Evolutionary conservation across 2,113 vertebrate species (phyloP).

Genomic region (Myiozetetes cayanensis): DNA sequence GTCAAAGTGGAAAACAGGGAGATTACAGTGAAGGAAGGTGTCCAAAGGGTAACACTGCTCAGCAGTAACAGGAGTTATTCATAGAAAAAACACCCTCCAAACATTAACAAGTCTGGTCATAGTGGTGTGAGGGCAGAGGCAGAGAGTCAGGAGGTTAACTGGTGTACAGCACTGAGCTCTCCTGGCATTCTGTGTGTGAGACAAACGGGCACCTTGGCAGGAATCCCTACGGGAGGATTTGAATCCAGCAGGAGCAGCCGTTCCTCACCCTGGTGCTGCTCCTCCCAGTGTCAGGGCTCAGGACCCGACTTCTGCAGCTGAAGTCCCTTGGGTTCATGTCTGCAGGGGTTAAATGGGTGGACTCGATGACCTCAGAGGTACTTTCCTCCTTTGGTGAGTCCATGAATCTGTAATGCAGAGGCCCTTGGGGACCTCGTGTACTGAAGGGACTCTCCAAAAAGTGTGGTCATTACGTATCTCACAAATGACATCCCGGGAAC

Average conservation of each 20-base stretch:
- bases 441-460: too few species aligned
- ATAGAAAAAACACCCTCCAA: neutral
- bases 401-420: neutral
- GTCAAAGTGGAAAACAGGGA: neutral
- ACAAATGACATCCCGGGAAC: fast-evolving
- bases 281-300: neutral
- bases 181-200: neutral
- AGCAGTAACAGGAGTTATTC: neutral
- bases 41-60: neutral
- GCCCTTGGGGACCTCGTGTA: neutral
- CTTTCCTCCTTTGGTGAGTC: neutral
- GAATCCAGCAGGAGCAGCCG: neutral
- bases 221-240: fast-evolving
- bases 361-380: neutral
- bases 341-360: neutral
- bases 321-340: neutral
- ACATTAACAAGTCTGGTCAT: neutral
- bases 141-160: neutral
- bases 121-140: neutral
- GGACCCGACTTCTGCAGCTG: fast-evolving
- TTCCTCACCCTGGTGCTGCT: neutral
- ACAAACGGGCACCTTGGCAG: neutral
- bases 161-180: neutral
- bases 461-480: fast-evolving
- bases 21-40: neutral